Evolutionary conservation across 2,797 vertebrate genomes (phyloP).

Genomic region (Acomys russatus): DNA sequence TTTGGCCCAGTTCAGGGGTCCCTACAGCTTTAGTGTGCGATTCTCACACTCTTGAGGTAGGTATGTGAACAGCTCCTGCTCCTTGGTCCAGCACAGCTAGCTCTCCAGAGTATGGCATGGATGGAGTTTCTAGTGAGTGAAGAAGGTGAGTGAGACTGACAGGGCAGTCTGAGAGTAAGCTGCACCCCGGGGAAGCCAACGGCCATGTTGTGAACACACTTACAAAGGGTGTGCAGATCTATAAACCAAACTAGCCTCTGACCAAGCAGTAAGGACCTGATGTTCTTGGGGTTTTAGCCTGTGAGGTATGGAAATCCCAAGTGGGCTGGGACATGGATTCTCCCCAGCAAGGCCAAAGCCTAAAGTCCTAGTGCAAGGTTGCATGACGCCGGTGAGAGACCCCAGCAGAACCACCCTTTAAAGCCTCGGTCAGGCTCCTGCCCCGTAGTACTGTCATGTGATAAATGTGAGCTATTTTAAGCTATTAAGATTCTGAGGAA

Average conservation of each 20-base stretch:
- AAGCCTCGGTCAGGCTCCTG: background rate
- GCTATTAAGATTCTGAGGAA: background rate
- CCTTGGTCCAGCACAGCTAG: too few species aligned
- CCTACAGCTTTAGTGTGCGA: background rate
- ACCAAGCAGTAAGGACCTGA: background rate
- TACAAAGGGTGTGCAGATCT: background rate
- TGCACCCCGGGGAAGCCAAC: background rate
- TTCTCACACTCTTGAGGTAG: background rate
- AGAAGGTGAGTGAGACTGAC: background rate
- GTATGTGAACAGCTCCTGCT: background rate
- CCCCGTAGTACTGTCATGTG: background rate
- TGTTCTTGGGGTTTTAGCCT: background rate
- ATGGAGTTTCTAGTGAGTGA: background rate
- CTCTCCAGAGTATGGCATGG: background rate
- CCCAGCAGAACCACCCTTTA: background rate
- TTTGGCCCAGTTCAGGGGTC: background rate
- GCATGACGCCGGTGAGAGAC: background rate
- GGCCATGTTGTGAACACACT: background rate
- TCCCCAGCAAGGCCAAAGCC: background rate
- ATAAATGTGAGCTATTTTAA: background rate
- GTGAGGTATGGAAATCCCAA: background rate
- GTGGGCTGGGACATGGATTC: rapidly evolving
- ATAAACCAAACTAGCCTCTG: background rate
- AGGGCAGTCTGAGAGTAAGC: background rate
- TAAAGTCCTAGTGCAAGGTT: background rate